Conservation (phyloP, 2,888 invertebrate species). For the Linhomoeus sp. region DNA sequence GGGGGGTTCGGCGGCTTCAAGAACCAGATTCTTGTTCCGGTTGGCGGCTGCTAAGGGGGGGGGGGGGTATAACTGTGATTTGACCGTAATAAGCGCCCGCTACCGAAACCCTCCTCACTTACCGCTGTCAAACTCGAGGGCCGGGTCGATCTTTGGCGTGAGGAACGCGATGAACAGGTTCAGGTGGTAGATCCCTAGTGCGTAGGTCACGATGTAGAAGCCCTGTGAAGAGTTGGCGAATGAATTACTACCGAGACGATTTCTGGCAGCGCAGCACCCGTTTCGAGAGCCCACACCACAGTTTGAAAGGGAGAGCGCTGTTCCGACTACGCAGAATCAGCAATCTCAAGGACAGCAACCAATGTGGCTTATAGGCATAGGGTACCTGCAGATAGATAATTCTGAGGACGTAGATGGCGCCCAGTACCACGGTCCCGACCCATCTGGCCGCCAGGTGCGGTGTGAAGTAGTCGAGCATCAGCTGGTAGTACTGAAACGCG, state of each 20-base stretch:
- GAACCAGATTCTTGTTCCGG: no score
- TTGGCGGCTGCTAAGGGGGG: no score
- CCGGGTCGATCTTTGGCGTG: slow-evolving; percentile 97
- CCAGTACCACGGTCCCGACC: slow-evolving; percentile 16
- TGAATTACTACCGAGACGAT: no score
- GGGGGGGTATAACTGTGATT: no score
- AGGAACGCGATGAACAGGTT: slow-evolving; percentile 99
- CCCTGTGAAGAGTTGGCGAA: slow-evolving; percentile 42
- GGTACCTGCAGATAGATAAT: slow-evolving; percentile 21
- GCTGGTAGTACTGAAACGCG: slow-evolving; percentile 22
- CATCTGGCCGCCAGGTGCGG: slow-evolving; percentile 22
- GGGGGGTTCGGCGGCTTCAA: no score
- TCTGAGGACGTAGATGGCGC: slow-evolving; percentile 14
- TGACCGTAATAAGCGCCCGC: no score
- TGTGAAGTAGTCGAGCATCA: slow-evolving; percentile 24
- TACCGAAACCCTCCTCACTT: slow-evolving; percentile 23
- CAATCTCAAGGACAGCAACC: no score
- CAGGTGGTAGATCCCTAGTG: slow-evolving; percentile 92
- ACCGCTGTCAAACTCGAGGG: slow-evolving; percentile 69
- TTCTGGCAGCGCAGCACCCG: no score
- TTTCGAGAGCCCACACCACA: no score
- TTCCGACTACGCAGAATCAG: no score
- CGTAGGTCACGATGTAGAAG: slow-evolving; percentile 98
- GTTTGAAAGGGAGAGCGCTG: no score
- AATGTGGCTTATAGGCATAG: no score